phyloP scores from a whole-genome alignment of 2,113 vertebrate genomes.

The Penelope pileata region DNA sequence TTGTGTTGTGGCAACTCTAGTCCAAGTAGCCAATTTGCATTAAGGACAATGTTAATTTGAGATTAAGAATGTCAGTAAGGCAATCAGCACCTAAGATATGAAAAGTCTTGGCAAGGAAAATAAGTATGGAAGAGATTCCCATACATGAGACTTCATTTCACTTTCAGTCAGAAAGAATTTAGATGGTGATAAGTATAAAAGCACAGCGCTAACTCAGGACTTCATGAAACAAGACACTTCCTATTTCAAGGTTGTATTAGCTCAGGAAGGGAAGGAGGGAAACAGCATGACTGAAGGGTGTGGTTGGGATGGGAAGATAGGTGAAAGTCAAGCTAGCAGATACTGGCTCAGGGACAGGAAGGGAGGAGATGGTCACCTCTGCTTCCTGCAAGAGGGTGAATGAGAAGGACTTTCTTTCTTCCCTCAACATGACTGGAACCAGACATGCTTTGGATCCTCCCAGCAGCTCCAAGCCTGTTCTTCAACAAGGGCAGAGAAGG shows the following conservation, averaged over 20 bases:
- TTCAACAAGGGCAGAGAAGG: not conserved
- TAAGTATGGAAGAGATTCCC: not conserved
- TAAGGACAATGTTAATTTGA: not conserved
- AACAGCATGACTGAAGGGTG: not conserved
- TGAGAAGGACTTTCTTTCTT: not conserved
- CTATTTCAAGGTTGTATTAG: not conserved
- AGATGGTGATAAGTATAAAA: not conserved
- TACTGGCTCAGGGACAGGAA: not conserved
- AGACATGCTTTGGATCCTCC: fast-evolving
- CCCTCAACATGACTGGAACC: not conserved
- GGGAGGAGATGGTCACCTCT: fast-evolving
- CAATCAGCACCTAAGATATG: not conserved
- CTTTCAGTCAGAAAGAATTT: not conserved
- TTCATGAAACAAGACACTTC: not conserved
- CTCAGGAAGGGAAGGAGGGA: not conserved
- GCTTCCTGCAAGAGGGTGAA: not conserved
- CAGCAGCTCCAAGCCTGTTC: not conserved
- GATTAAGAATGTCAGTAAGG: not conserved
- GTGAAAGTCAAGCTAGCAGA: not conserved
- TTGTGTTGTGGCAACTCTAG: not conserved
- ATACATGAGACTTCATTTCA: not conserved
- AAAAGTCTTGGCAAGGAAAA: not conserved
- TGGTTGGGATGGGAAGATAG: not conserved
- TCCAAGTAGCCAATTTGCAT: not conserved
- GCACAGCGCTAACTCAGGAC: not conserved